Conservation (phyloP, 2,797 vertebrate species). For the Pseudotriccus pelzelni region DNA sequence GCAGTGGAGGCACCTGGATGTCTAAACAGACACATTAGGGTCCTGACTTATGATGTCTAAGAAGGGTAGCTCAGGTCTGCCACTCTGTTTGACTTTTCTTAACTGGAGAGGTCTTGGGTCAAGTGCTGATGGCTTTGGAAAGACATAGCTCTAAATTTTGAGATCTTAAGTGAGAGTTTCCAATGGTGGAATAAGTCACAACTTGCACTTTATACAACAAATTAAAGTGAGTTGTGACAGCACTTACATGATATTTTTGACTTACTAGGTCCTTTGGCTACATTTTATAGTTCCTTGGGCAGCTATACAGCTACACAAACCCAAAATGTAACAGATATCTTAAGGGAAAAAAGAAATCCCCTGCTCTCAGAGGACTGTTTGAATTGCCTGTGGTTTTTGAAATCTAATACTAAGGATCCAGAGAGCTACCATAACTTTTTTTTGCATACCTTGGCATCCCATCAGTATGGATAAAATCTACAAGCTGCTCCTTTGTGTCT, state of each 20-base stretch:
- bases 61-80: neutral
- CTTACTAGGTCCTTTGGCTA: neutral
- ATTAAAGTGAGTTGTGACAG: neutral
- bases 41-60: accelerated
- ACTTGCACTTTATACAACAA: neutral
- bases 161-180: neutral
- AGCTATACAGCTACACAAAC: neutral
- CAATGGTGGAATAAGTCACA: neutral
- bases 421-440: neutral
- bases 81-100: neutral
- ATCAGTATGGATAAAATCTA: neutral
- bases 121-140: neutral
- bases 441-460: neutral
- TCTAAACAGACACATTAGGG: neutral
- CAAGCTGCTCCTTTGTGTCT: neutral
- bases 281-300: neutral
- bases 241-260: neutral
- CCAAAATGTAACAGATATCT: neutral
- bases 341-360: neutral
- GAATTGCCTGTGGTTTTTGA: constrained; percentile 22
- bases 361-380: neutral
- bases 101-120: neutral
- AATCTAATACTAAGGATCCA: neutral
- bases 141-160: neutral
- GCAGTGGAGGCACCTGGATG: accelerated